Evolutionary conservation across 37 sponge, comb jelly and placozoan species (phyloP), one percentile per base, ranked within the genome.

Genomic region (Beroe ovata): DNA sequence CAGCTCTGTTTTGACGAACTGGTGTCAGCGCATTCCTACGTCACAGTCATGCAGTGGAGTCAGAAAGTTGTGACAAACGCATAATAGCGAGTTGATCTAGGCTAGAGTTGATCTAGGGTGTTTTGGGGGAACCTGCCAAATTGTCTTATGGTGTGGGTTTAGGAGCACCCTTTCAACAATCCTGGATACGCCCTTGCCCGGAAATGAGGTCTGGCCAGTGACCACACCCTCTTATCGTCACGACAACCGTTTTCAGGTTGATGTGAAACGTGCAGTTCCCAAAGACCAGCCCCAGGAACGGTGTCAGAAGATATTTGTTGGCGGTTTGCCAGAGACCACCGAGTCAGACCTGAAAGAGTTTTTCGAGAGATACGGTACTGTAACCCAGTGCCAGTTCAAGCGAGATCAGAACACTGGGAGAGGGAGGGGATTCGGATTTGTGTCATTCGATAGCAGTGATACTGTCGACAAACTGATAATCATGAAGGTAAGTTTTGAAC

Each of bases 321-420:
- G 84, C 1, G 84, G 84, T 11, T 25, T 77, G 19, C 84, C 84
- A 14, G 84, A 77, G n/a, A 77, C 84, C 28, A 42, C 26, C 22
- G 84, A 77, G 54, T 30, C 54, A 42, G 84, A 77, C 4, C 42
- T 77, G 54, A 77, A 77, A 25, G 23, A 19, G 20, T 77, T 77
- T 54, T 77, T 77, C n/a, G 84, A 77, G 54, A 77, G 8, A 0
- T 36, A 77, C 84, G 84, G 84, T 18, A 39, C 35, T 28, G 84
- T 77, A 2, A 42, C 84, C 22, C 84, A 77, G 84, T 77, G 84
- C 54, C 84, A 77, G 84, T 77, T 77, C 84, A 77, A 77, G 47
- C 26, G 84, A 25, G 84, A 77, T 77, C 84, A 77, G 47, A 42
- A 39, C 26, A 77, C 84, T 6, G 84, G 84, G 26, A 38, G 84